A percentile compares a stretch with the other conserved stretches of the same genome.
Evolutionary conservation across 2,888 invertebrate genomes (phyloP).

Genomic region (Dynastes hyllus): DNA sequence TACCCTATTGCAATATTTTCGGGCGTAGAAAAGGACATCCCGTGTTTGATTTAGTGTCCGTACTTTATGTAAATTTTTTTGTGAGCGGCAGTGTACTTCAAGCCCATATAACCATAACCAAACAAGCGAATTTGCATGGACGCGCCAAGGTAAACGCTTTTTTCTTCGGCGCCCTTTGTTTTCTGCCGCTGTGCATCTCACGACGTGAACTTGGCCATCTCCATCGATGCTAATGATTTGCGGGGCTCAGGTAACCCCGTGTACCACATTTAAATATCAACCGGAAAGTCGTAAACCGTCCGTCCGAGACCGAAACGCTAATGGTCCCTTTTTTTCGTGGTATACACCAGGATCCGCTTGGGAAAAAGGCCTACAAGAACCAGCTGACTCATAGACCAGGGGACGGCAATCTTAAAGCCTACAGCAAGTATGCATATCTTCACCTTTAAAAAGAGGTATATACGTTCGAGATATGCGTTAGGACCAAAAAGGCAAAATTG

Average conservation of each 20-base stretch:
- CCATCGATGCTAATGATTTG: constrained; percentile 69
- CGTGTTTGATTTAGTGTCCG: no score
- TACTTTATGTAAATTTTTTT: constrained; percentile 6
- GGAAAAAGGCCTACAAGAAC: constrained; percentile 4
- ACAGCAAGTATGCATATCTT: background rate
- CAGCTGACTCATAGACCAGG: constrained; percentile 66
- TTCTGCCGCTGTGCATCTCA: constrained; percentile 39
- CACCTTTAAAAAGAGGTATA: background rate
- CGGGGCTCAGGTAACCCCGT: constrained; percentile 62
- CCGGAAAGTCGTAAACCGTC: constrained; percentile 36
- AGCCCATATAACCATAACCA: constrained; percentile 17
- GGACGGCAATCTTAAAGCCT: constrained; percentile 20
- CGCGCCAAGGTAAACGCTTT: constrained; percentile 46
- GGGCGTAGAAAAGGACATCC: background rate
- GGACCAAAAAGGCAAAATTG: constrained; percentile 13
- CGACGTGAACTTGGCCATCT: constrained; percentile 49
- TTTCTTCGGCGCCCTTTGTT: constrained; percentile 50
- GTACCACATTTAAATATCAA: constrained; percentile 60
- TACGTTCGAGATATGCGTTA: constrained; percentile 48
- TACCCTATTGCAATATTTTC: background rate
- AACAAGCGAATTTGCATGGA: constrained; percentile 49
- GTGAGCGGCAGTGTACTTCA: background rate
- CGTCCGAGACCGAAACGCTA: constrained; percentile 31
- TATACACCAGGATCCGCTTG: constrained; percentile 9
- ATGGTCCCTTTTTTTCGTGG: constrained; percentile 48